Evolutionary conservation across 2,888 invertebrate genomes (phyloP), one percentile per base, ranked within the genome.

Genomic region (Ophraella communa): DNA sequence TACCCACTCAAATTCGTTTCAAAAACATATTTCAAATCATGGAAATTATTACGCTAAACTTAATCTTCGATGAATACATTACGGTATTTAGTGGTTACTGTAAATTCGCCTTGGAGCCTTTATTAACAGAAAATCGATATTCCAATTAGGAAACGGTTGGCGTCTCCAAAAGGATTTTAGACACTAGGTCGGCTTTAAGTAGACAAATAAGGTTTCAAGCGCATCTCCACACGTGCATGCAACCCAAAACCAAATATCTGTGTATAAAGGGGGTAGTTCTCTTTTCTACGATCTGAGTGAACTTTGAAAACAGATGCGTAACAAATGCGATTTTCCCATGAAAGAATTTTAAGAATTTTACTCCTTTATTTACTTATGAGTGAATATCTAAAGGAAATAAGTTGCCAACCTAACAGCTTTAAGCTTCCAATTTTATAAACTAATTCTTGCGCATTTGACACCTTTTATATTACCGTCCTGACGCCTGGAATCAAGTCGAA

Each of bases 141-240:
- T 33, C n/a, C 33, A 10, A 33, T 33, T n/a, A 33, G n/a, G 1
- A 4, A n/a, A 33, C 10, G 33, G 33, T 33, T 33, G 33, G n/a
- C 1, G n/a, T 33, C 10, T 10, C n/a, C n/a, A 33, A 33, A n/a
- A n/a, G 33, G 30, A 33, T 33, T 11, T 11, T 33, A 4, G 30
- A 33, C 30, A 5, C 30, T 33, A 3, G 8, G 24, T 33, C 3
- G n/a, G 10, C 10, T 54, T 23, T 11, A 21, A 21, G 8, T 54
- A 54, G 35, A 54, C 21, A 35, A 57, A 30, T 33, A 21, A 30
- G 45, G 57, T 47, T 57, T 57, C 45, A 21, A 47, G 57, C 47
- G 20, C 33, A 56, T 47, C 55, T 42, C 33, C 57, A 57, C 57
- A 57, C 47, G 47, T 57, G 57, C 57, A 57, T 57, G 30, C 45